phyloP scores from a whole-genome alignment of 2,797 vertebrate species.

The Gastrophryne carolinensis region DNA sequence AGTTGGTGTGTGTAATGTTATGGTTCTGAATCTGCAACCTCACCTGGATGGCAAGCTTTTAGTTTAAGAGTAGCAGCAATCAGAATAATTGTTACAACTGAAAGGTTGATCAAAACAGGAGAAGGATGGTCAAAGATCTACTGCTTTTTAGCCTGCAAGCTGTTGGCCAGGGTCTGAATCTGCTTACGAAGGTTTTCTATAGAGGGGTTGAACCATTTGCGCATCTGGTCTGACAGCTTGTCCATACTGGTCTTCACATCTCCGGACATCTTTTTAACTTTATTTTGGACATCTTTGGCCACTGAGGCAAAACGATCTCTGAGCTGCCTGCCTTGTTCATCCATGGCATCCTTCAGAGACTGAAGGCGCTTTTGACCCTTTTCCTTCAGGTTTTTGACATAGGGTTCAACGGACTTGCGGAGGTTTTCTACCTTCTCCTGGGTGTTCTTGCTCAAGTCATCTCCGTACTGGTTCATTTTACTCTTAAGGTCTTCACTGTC shows the following conservation, averaged over 20 bases:
- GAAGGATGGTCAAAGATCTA: background rate
- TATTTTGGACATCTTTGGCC: background rate
- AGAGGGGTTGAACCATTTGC: slow-evolving; percentile 45
- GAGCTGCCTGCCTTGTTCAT: slow-evolving; percentile 34
- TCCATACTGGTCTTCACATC: slow-evolving; percentile 8
- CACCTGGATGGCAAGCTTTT: background rate
- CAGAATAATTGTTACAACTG: background rate
- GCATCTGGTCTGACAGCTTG: slow-evolving; percentile 26
- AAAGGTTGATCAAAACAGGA: background rate
- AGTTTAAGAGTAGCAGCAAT: background rate
- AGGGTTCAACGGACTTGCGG: slow-evolving; percentile 65
- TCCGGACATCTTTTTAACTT: background rate
- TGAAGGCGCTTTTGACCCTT: slow-evolving; percentile 60
- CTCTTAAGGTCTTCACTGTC: slow-evolving; percentile 72
- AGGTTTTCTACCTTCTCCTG: slow-evolving; percentile 68
- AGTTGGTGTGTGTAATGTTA: background rate
- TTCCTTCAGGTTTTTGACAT: slow-evolving; percentile 61
- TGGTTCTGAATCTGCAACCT: background rate
- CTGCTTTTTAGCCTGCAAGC: slow-evolving; percentile 26
- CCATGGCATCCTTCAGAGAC: slow-evolving; percentile 62
- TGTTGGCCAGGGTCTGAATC: slow-evolving; percentile 37
- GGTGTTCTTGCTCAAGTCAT: slow-evolving; percentile 71
- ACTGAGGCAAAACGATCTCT: slow-evolving; percentile 6
- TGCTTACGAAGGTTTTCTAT: slow-evolving; percentile 39
- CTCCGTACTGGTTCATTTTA: slow-evolving; percentile 67